Evolutionary conservation across 2,113 vertebrate species (phyloP), one percentile per base, ranked within the genome.

Genomic region (Pipra filicauda): DNA sequence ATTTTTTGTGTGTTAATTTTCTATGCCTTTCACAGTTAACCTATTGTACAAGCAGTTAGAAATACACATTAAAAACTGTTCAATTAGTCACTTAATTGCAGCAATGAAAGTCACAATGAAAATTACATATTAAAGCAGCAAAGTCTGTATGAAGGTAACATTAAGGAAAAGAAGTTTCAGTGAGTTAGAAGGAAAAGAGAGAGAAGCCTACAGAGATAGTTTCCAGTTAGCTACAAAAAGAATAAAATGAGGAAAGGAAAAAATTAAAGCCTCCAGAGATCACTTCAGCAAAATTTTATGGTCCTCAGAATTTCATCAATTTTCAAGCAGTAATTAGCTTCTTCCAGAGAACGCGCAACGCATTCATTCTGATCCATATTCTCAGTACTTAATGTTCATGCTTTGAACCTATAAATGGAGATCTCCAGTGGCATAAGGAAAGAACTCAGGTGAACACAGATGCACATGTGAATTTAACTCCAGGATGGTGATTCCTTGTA

Each of bases 21-120:
- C 65, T 66, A 11, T n/a, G 79, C 61, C n/a, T 93, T 94, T 74
- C 88, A 69, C 35, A 80, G 80, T 89, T 96, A 96, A 95, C 70
- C 89, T 94, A 61, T 54, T 65, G 55, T 46, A 96, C 82, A 88
- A 94, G 85, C 89, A 90, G 86, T 96, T 95, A 95, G 79, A 52
- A 84, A 72, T 82, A 33, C 57, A 52, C 46, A 67, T 94, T 81
- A 91, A 75, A 94, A 96, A 94, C 85, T 95, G 89, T 61, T 96
- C 89, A 97, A 88, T 95, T 96, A 96, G 94, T 51, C 67, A 86
- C 59, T 93, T 96, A 91, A 96, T 62, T 95, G 94, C 85, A 95
- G 88, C 88, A 94, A 59, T 93, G 76, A 93, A 97, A 94, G 62
- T 65, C 71, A 85, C 87, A 93, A 92, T 94, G 93, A 90, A 95